Percentiles rank a stretch among this genome's conserved stretches.
Conservation (phyloP, 1,140 invertebrate genomes). For the Dinoponera quadriceps region DNA sequence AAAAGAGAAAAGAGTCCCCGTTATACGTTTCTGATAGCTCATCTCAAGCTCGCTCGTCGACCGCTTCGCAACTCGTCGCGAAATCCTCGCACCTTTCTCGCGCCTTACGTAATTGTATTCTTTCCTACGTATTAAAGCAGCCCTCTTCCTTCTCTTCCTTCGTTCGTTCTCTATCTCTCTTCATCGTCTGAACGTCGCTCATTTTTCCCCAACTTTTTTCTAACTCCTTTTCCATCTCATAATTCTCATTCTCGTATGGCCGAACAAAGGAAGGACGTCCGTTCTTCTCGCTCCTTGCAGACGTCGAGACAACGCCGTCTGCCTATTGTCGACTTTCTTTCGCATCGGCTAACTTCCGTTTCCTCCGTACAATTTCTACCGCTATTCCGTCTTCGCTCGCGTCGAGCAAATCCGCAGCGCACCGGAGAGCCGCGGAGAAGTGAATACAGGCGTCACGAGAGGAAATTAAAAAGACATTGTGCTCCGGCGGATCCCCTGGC, state of each 20-base stretch:
- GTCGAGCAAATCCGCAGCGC: slow-evolving; percentile 19
- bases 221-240: slow-evolving; percentile 57
- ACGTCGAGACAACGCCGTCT: slow-evolving; percentile 58
- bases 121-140: slow-evolving; percentile 36
- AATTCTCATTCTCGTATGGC: slow-evolving; percentile 58
- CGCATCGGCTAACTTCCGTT: slow-evolving; percentile 61
- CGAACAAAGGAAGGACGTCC: slow-evolving; percentile 49
- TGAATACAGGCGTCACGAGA: slow-evolving; percentile 29
- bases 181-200: slow-evolving; percentile 1
- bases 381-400: slow-evolving; percentile 43
- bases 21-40: slow-evolving; percentile 39
- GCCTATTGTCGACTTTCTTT: slow-evolving; percentile 63
- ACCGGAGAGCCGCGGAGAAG: neutral
- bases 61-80: slow-evolving; percentile 5
- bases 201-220: slow-evolving; percentile 56
- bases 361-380: slow-evolving; percentile 47
- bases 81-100: slow-evolving; percentile 34
- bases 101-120: slow-evolving; percentile 28
- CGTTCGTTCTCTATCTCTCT: too few species aligned
- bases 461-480: slow-evolving; percentile 62
- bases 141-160: neutral
- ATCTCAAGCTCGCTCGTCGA: neutral
- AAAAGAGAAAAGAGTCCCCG: slow-evolving; percentile 10
- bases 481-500: slow-evolving; percentile 9
- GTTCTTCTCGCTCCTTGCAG: slow-evolving; percentile 43